Conservation (phyloP, 2,113 vertebrate species). For the Nibea albiflora region DNA sequence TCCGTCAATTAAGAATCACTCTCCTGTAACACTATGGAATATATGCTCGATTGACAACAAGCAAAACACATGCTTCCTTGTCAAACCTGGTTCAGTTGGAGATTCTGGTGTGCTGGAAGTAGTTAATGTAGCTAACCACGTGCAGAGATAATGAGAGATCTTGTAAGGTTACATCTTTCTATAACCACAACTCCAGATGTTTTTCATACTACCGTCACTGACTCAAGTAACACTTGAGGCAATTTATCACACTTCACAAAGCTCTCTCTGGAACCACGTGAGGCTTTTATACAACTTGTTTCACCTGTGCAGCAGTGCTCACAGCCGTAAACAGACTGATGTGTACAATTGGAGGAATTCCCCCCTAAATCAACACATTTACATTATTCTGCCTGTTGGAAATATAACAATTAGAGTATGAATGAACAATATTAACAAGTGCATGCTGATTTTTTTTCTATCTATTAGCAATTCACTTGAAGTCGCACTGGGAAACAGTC, state of each 20-base stretch:
- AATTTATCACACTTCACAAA: neutral
- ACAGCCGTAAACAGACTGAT: neutral
- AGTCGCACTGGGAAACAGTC: constrained; percentile 1
- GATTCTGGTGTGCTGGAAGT: neutral
- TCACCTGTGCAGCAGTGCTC: neutral
- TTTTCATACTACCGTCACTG: neutral
- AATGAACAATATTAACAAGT: constrained; percentile 9
- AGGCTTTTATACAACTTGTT: neutral
- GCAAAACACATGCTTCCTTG: neutral
- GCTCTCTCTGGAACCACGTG: neutral
- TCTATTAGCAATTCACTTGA: neutral
- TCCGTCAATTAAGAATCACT: neutral
- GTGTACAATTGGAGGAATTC: neutral
- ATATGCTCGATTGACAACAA: neutral
- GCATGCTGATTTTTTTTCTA: neutral
- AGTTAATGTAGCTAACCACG: neutral
- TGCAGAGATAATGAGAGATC: neutral
- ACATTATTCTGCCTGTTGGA: constrained; percentile 2
- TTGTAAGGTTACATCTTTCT: neutral
- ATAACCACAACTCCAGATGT: neutral
- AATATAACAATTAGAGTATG: neutral
- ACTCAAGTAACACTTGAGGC: neutral
- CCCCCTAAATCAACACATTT: neutral
- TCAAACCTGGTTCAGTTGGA: neutral
- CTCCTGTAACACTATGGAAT: neutral